Evolutionary conservation across 2,888 invertebrate species (phyloP).

Genomic region (Elegia similella): DNA sequence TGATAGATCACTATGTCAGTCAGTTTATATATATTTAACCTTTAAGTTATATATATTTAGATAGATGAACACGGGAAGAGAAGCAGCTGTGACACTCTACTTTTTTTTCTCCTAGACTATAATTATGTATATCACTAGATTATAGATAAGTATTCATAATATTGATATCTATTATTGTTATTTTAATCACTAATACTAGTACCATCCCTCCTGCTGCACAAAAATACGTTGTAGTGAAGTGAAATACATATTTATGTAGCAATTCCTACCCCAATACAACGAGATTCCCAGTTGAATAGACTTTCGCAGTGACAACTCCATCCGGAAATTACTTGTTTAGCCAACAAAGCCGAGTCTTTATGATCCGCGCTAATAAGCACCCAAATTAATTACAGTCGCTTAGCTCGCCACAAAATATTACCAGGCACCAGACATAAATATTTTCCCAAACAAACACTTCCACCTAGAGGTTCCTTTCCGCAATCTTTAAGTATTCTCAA

Average conservation of each 20-base stretch:
- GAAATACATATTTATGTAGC: neutral
- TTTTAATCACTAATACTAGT: too few species aligned
- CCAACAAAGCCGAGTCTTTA: conserved; percentile 3
- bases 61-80: too few species aligned
- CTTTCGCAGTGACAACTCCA: neutral
- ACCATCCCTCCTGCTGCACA: too few species aligned
- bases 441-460: conserved; percentile 6
- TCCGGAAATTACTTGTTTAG: neutral
- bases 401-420: neutral
- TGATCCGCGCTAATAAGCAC: conserved; percentile 2
- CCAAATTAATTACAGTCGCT: conserved; percentile 6
- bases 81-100: too few species aligned
- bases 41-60: too few species aligned
- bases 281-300: neutral
- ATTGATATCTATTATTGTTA: too few species aligned
- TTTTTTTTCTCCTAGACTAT: too few species aligned
- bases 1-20: too few species aligned
- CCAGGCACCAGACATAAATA: neutral
- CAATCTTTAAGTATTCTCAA: neutral
- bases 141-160: too few species aligned
- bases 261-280: neutral
- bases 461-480: neutral
- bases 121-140: too few species aligned
- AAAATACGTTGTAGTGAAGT: neutral
- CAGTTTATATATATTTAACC: too few species aligned